These are phyloP conservation scores for Bufo gargarizans DNA, from an alignment of 2,113 vertebrate genomes.

Conservation along the genomic window DNA sequence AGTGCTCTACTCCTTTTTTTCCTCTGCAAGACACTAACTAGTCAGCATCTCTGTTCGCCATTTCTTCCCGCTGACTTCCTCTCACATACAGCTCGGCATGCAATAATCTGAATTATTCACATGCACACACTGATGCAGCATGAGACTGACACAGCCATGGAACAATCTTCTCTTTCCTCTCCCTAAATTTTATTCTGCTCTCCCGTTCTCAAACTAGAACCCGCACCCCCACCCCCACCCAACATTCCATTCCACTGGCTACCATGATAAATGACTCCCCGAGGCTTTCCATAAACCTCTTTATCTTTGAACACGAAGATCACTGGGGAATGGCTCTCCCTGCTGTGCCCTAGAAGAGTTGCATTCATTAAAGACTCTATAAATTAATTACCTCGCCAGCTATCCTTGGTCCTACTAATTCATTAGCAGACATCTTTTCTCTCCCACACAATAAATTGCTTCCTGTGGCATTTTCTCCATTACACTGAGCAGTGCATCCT, in stretches of 20 bases:
- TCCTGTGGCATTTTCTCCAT: neutral
- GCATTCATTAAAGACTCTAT: slow-evolving; percentile 49
- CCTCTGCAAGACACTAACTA: slow-evolving; percentile 12
- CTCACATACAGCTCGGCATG: slow-evolving; percentile 31
- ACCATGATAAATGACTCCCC: slow-evolving; percentile 45
- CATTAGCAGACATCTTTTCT: slow-evolving; percentile 30
- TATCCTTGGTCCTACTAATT: slow-evolving; percentile 16
- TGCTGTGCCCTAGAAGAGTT: slow-evolving; percentile 44
- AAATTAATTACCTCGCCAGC: slow-evolving; percentile 46
- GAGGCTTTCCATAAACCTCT: slow-evolving; percentile 48
- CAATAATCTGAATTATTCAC: slow-evolving; percentile 38
- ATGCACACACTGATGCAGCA: slow-evolving; percentile 34
- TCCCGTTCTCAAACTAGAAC: neutral
- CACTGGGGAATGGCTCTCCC: slow-evolving; percentile 42
- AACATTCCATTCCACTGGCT: neutral
- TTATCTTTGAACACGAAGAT: slow-evolving; percentile 45
- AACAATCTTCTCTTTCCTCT: neutral
- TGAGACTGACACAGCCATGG: neutral
- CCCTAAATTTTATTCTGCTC: neutral
- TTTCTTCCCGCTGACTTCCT: slow-evolving; percentile 34
- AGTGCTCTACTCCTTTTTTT: neutral
- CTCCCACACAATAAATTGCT: slow-evolving; percentile 10
- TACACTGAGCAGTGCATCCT: neutral
- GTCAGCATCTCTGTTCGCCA: neutral
- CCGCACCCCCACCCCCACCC: too few relatives aligned